Base-by-base conservation (phyloP, 2,113 vertebrate genomes). In the Pimephales promelas region DNA sequence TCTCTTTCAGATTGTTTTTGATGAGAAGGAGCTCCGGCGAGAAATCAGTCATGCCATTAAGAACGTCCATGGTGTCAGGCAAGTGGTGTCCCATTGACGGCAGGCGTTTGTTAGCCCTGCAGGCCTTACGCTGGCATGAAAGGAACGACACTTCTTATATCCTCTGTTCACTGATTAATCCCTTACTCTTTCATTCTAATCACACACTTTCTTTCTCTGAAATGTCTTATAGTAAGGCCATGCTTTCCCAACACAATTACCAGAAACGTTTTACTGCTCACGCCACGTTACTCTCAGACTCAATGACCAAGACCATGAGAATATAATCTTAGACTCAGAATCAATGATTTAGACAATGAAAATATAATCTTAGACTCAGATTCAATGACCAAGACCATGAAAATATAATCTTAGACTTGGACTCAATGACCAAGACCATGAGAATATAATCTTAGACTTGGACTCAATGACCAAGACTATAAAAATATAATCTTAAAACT, bases 31-130 rank as follows among this genome's bases (percentile, higher is more conserved):
- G 56, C 79, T 99, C 72, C 85, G 98, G 83, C 86, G 97, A 36
- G 98, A 99, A 92, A 99, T 99, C 89, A 99, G 97, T 92, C 98
- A 99, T 0, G 98, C 98, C 76, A 99, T 99, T 84, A 99, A 99
- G 92, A 99, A 99, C 85, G 98, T 98, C 90, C 97, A 99, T 0
- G 98, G 98, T 47, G 96, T 99, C 90, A 99, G 98, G 98, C 96
- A 95, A 95, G 97, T 96, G 45, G 45, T 71, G 66, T 28, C 6
- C 56, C 49, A 52, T 31, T 83, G 24, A 52, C 45, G 8, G 43
- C 34, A 11, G 20, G 34, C 75, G 0, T 9, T 71, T 20, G 31
- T 28, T 26, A 28, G 6, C 36, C 54, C 70, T 47, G 56, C 40
- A 26, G 81, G 70, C 47, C 16, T 20, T 20, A 4, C 2, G 14